Conservation (phyloP, 1,140 invertebrate genomes). For the Dendroctonus valens region DNA sequence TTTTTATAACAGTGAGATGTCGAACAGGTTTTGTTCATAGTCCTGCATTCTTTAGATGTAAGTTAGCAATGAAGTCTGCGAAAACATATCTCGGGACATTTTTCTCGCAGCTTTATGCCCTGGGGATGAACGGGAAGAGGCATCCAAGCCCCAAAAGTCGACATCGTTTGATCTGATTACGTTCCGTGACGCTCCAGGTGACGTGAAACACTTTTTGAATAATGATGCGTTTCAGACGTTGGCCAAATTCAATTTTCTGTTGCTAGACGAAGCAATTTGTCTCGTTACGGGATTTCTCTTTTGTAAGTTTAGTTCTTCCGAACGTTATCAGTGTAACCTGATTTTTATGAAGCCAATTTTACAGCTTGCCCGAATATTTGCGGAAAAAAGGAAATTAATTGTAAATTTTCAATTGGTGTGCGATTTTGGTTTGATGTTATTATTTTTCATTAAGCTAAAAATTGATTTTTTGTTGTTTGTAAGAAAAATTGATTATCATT, state of each 20-base stretch:
- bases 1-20: too few relatives aligned
- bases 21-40: too few relatives aligned
- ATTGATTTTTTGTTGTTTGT: too few relatives aligned
- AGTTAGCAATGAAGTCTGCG: constrained; percentile 10
- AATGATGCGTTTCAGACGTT: constrained; percentile 29
- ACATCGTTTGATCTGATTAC: constrained; percentile 33
- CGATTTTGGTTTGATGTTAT: too few relatives aligned
- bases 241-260: constrained; percentile 31
- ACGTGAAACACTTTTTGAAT: constrained; percentile 33
- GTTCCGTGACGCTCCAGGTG: constrained; percentile 30
- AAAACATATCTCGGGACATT: constrained; percentile 28
- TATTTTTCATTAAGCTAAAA: too few relatives aligned
- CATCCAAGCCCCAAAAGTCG: constrained; percentile 6
- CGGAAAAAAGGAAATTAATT: too few relatives aligned
- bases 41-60: neutral
- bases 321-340: constrained; percentile 1
- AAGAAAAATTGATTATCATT: too few relatives aligned
- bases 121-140: constrained; percentile 1
- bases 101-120: constrained; percentile 21
- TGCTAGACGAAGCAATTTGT: constrained; percentile 30
- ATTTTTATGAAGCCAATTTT: constrained; percentile 13
- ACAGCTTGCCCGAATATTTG: neutral
- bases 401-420: too few relatives aligned
- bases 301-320: constrained; percentile 3
- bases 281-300: constrained; percentile 17